Evolutionary conservation across 2,888 invertebrate species (phyloP), one percentile per base, ranked within the genome.

Genomic region (Eumacrocentrus americanus): DNA sequence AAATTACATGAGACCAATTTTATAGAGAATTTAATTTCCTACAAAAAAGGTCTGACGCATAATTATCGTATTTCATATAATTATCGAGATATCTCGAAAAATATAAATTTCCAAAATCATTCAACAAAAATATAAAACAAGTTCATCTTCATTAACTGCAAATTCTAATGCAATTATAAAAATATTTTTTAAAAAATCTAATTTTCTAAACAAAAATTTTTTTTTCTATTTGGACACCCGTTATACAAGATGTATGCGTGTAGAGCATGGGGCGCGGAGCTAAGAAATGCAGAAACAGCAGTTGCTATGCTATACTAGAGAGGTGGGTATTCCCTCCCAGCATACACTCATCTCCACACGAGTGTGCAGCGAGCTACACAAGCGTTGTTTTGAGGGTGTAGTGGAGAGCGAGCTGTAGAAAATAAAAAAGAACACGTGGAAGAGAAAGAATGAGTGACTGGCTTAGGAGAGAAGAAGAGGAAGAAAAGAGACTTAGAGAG

Each of bases 241-340:
- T 74, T 79, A 77, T 70, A 75, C 56, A 67, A 62, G 68, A 74
- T 72, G 73, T 70, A 72, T 72, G 72, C 70, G 34, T 60, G 55
- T 46, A 55, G 47, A 63, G 73, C 65, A 72, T 73, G 73, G 73
- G 72, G 71, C 73, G 70, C 70, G 69, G 68, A 71, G 76, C 70
- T 76, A 73, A 77, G 78, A 77, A 78, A 78, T 79, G 78, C 78
- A 78, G 74, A 78, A 78, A 74, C 77, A 78, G 78, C 79, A 78
- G 78, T 79, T 79, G 79, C 79, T 77, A 78, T 76, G 78, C 78
- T 78, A 54, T 54, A 44, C 51, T 52, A 52, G 29, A 29, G 76
- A n/a, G 76, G 71, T 74, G 71, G 72, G 56, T 72, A 71, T 73
- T 75, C 74, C 71, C 72, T 70, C 65, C 66, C n/a, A 51, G 38